These are phyloP conservation scores for Phymorhynchus buccinoides DNA, from an alignment of 1,140 invertebrate species.

Conservation along the genomic window DNA sequence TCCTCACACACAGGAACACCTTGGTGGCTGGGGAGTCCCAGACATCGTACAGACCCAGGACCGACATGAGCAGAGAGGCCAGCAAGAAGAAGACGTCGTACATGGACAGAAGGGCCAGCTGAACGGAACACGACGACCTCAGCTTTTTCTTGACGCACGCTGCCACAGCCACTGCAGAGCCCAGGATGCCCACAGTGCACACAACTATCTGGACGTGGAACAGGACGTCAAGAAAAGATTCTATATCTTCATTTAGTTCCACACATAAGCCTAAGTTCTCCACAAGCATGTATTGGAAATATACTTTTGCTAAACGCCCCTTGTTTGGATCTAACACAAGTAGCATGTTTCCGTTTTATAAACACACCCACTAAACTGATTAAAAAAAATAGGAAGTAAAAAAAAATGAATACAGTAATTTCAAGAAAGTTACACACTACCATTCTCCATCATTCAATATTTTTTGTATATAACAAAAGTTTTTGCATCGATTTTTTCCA, in stretches of 20 bases:
- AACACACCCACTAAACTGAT: too few species aligned
- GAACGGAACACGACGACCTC: conserved; percentile 18
- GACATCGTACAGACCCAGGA: not conserved
- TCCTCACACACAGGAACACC: conserved; percentile 9
- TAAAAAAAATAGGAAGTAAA: too few species aligned
- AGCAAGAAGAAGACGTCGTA: conserved; percentile 22
- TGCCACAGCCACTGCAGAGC: not conserved
- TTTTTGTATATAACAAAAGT: too few species aligned
- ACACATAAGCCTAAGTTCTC: conserved; percentile 34
- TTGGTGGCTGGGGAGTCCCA: not conserved
- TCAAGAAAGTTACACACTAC: too few species aligned
- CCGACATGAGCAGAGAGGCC: not conserved
- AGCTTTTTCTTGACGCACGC: not conserved
- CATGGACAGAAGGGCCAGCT: conserved; percentile 18
- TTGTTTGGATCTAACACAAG: too few species aligned
- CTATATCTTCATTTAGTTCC: conserved; percentile 3
- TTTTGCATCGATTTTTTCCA: too few species aligned
- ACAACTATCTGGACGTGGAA: conserved; percentile 25
- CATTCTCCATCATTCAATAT: too few species aligned
- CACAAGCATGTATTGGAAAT: conserved; percentile 13
- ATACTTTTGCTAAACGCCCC: too few species aligned
- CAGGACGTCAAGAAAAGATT: conserved; percentile 8
- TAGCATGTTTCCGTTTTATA: too few species aligned
- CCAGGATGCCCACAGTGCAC: not conserved
- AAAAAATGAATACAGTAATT: too few species aligned